Evolutionary conservation across 2,888 invertebrate genomes (phyloP), one percentile per base, ranked within the genome.

Genomic region (Microplitis manilae): DNA sequence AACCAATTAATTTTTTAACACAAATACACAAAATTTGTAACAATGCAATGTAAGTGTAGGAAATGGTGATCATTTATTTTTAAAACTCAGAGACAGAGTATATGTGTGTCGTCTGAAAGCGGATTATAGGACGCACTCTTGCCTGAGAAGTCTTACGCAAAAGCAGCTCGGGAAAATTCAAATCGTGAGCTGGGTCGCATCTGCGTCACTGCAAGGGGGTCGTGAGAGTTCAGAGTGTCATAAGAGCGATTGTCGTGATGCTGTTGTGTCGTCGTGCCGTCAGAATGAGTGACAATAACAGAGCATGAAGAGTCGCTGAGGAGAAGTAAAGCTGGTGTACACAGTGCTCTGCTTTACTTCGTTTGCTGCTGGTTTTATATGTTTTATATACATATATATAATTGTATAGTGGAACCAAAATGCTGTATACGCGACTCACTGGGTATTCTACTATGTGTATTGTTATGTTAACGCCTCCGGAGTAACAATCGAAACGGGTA

Each of bases 401-500:
- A 20, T 40, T 50, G 30, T 59, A 13, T 70, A 6, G 41, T 9
- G 13, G 50, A 50, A 50, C 50, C 50, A 9, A 50, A 50, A 50
- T 7, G 40, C 8, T 60, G n/a, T 60, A 70, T 6, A n/a, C 30
- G 60, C 59, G 60, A 70, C 70, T 70, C 38, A 61, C 67, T 59
- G 13, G 38, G 67, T 76, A 71, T 79, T 75, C 61, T 69, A 67
- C 61, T 73, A 13, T 8, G 41, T 13, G 77, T 74, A 82, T 89
- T 89, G 88, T 89, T 87, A 89, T 89, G 89, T 87, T 88, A 89
- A 89, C 86, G 85, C 69, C 73, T 74, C 77, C 69, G 67, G 75
- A 77, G 86, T 87, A 87, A 89, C 88, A 89, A 89, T 89, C 85
- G 87, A 83, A 85, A 83, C 82, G 84, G 80, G 83, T 82, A 87